These are phyloP conservation scores for Eulemur albifrons DNA, from an alignment of 2,797 vertebrate genomes.

Conservation along the genomic window DNA sequence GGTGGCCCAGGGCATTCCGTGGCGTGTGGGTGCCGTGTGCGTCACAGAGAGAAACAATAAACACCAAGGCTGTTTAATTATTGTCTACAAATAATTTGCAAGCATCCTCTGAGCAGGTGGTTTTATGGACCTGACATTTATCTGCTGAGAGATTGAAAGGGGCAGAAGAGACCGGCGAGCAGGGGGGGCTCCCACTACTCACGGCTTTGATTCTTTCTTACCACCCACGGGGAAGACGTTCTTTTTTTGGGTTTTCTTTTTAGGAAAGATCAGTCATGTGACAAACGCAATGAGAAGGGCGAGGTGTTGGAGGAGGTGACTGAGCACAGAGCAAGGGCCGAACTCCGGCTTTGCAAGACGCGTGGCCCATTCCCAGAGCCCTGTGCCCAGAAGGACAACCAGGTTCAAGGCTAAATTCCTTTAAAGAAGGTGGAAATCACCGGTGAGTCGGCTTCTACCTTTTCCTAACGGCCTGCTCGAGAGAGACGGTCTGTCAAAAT, in stretches of 20 bases:
- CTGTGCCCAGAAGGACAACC: too few relatives aligned
- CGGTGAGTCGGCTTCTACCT: background rate
- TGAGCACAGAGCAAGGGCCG: background rate
- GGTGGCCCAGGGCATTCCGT: rapidly evolving
- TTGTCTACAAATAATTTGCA: background rate
- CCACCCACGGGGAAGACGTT: background rate
- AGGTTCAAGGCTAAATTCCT: background rate
- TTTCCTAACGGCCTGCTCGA: background rate
- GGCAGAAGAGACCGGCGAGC: background rate
- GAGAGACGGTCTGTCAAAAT: rapidly evolving
- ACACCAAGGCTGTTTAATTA: background rate
- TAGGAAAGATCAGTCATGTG: background rate
- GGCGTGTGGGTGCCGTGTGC: too few relatives aligned
- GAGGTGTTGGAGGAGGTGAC: rapidly evolving
- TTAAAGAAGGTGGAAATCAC: background rate
- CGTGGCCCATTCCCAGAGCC: too few relatives aligned
- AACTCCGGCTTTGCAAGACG: rapidly evolving
- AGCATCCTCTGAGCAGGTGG: background rate
- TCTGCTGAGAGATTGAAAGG: background rate
- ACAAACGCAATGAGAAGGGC: background rate
- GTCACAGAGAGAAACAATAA: background rate
- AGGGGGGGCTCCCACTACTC: rapidly evolving
- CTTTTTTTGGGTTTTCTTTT: background rate
- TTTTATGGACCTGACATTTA: background rate
- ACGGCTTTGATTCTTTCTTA: background rate